Evolutionary conservation across 2,797 vertebrate species (phyloP).

Genomic region (Micropoecilia bifurca): DNA sequence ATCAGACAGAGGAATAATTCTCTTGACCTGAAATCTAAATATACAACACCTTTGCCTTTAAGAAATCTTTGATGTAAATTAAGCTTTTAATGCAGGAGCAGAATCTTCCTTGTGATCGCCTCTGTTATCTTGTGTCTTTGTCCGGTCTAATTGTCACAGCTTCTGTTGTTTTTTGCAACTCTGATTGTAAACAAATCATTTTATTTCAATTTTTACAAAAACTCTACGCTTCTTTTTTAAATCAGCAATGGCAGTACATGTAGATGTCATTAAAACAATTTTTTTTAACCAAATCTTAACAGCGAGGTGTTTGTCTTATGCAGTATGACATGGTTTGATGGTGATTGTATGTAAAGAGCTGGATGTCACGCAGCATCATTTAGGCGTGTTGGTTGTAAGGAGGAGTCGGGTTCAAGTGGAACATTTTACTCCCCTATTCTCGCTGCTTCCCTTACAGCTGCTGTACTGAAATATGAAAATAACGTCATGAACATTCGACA

Average conservation of each 20-base stretch:
- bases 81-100: neutral
- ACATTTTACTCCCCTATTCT: constrained; percentile 2
- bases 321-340: neutral
- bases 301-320: neutral
- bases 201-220: neutral
- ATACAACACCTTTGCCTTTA: neutral
- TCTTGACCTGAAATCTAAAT: constrained; percentile 4
- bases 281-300: neutral
- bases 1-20: neutral
- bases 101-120: neutral
- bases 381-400: neutral
- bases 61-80: neutral
- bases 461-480: constrained; percentile 87
- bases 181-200: neutral
- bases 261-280: neutral
- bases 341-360: neutral
- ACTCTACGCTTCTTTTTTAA: neutral
- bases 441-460: constrained; percentile 76
- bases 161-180: neutral
- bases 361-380: neutral
- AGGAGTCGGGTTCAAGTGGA: neutral
- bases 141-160: neutral
- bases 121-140: neutral
- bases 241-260: neutral
- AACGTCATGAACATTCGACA: constrained; percentile 88